phyloP scores from a whole-genome alignment of 2,888 invertebrate species.

The Panorpa germanica region DNA sequence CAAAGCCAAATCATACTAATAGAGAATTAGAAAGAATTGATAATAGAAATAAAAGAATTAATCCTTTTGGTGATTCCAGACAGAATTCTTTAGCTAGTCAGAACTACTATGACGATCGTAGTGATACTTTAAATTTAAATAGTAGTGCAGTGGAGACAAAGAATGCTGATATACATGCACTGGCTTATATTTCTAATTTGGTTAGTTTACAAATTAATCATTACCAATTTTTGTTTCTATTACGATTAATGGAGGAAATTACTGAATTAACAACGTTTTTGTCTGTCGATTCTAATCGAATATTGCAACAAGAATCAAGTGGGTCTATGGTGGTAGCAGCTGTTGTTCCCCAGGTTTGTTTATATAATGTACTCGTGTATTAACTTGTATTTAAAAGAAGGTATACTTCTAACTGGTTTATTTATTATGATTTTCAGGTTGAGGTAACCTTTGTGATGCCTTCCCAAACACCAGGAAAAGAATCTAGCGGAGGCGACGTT shows the following conservation, averaged over 20 bases:
- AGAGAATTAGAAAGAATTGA: constrained; percentile 11
- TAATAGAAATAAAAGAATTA: constrained; percentile 10
- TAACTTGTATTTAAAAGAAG: too few relatives aligned
- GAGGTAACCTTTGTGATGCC: constrained; percentile 81
- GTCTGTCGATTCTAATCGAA: constrained; percentile 55
- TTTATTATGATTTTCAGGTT: constrained; percentile 29
- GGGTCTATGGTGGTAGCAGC: constrained; percentile 59
- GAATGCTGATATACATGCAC: constrained; percentile 53
- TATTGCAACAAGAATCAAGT: constrained; percentile 33
- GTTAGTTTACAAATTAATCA: constrained; percentile 85
- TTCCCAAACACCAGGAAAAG: constrained; percentile 64
- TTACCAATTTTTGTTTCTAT: constrained; percentile 77
- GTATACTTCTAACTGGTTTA: too few relatives aligned
- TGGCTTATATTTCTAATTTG: constrained; percentile 66
- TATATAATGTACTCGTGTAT: too few relatives aligned
- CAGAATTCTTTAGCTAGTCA: too few relatives aligned
- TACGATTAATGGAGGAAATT: constrained; percentile 64
- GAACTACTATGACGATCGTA: too few relatives aligned
- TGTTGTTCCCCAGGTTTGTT: constrained; percentile 61
- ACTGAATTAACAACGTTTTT: constrained; percentile 65
- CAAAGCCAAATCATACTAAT: too few relatives aligned
- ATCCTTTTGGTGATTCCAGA: too few relatives aligned
- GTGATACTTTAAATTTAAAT: too few relatives aligned
- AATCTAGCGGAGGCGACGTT: constrained; percentile 66
- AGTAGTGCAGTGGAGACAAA: constrained; percentile 26